Percentiles rank a stretch among this genome's conserved stretches.
Conservation (phyloP, 2,888 invertebrate species). For the Epistrophe eligans region DNA sequence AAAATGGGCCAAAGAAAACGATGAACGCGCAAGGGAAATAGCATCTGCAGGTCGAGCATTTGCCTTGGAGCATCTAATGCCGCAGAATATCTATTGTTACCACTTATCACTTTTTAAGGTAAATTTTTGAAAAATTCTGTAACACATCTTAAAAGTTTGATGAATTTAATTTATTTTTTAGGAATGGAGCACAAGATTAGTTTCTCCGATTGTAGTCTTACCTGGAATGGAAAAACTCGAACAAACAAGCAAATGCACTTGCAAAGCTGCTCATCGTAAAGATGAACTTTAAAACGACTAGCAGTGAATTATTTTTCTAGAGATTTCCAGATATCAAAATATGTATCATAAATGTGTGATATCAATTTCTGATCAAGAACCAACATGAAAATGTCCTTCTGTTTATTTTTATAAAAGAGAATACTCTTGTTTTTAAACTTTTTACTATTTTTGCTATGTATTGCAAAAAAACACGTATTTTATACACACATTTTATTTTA, state of each 20-base stretch:
- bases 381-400: slow-evolving; percentile 56
- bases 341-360: slow-evolving; percentile 59
- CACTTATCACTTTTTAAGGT: slow-evolving; percentile 90
- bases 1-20: slow-evolving; percentile 90
- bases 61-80: slow-evolving; percentile 91
- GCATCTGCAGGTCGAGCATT: slow-evolving; percentile 88
- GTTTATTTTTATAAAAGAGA: slow-evolving; percentile 34
- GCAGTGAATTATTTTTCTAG: slow-evolving; percentile 13
- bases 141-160: neutral
- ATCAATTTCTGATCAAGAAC: slow-evolving; percentile 52
- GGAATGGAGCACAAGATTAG: slow-evolving; percentile 90
- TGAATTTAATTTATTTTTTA: neutral
- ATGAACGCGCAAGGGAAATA: slow-evolving; percentile 88
- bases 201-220: slow-evolving; percentile 85
- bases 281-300: slow-evolving; percentile 80
- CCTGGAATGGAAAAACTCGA: slow-evolving; percentile 87
- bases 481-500: slow-evolving; percentile 62
- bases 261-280: slow-evolving; percentile 78
- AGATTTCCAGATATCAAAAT: slow-evolving; percentile 59
- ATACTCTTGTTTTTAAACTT: slow-evolving; percentile 21
- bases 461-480: slow-evolving; percentile 26
- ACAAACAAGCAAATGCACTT: slow-evolving; percentile 82
- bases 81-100: slow-evolving; percentile 94
- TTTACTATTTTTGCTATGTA: neutral
- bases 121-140: slow-evolving; percentile 75